phyloP scores from a whole-genome alignment of 2,888 invertebrate genomes.

The Sicus ferrugineus region DNA sequence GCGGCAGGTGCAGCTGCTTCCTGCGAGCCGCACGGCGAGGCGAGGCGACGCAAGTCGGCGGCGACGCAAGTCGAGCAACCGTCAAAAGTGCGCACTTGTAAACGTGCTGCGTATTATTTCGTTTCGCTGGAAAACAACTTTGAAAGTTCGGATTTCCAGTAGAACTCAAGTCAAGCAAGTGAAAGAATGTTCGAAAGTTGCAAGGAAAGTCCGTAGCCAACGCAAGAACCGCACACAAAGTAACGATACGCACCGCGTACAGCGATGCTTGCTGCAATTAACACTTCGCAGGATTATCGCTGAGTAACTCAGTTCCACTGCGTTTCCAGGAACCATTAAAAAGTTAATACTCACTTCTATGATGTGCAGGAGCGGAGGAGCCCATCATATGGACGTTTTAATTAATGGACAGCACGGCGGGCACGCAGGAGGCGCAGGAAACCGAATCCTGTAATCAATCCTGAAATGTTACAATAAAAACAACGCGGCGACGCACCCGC shows the following conservation, averaged over 20 bases:
- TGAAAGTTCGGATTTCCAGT: too few relatives aligned
- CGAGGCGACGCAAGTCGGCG: too few relatives aligned
- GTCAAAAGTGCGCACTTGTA: too few relatives aligned
- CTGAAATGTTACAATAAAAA: conserved; percentile 31
- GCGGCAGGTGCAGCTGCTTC: background rate
- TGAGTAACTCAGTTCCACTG: background rate
- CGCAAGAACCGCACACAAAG: too few relatives aligned
- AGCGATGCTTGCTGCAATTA: background rate
- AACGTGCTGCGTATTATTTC: too few relatives aligned
- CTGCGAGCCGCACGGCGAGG: too few relatives aligned
- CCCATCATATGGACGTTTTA: conserved; percentile 37
- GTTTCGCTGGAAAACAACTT: too few relatives aligned
- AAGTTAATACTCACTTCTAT: background rate
- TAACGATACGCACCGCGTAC: too few relatives aligned
- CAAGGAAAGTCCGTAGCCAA: too few relatives aligned
- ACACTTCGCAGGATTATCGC: background rate
- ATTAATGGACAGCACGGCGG: conserved; percentile 35
- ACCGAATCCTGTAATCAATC: conserved; percentile 31
- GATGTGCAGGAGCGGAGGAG: background rate
- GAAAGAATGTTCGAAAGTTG: too few relatives aligned
- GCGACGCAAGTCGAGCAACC: too few relatives aligned
- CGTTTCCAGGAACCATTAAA: background rate
- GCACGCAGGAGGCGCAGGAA: background rate
- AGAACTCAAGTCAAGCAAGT: too few relatives aligned
- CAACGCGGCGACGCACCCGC: background rate